Percentiles rank a stretch among this genome's conserved stretches.
Evolutionary conservation across 2,797 vertebrate genomes (phyloP).

Genomic region (Furcifer pardalis): DNA sequence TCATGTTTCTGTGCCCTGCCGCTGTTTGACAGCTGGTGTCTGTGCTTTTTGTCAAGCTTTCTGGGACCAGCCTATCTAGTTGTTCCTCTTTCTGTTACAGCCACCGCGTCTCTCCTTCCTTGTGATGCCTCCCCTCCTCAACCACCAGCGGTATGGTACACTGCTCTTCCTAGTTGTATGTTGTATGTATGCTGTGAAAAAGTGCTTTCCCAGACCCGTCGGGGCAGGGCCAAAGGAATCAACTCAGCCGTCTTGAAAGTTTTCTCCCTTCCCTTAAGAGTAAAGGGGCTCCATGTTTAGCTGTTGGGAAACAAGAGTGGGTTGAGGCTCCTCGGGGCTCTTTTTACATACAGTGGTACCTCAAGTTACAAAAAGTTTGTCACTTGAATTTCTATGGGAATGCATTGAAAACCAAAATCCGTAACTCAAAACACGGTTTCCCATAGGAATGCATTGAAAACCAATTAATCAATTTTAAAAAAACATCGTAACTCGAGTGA

Average conservation of each 20-base stretch:
- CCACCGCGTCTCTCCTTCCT: not conserved
- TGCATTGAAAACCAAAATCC: too few relatives aligned
- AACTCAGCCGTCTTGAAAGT: conserved; percentile 7
- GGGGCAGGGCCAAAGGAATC: not conserved
- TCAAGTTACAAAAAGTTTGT: too few relatives aligned
- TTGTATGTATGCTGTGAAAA: conserved; percentile 3
- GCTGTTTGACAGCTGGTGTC: not conserved
- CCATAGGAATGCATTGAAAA: too few relatives aligned
- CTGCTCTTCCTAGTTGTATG: not conserved
- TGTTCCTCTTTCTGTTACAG: not conserved
- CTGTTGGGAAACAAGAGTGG: too few relatives aligned
- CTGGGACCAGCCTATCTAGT: not conserved
- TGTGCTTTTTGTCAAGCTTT: not conserved
- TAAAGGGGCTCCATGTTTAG: not conserved
- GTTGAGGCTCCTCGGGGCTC: too few relatives aligned
- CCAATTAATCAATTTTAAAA: too few relatives aligned
- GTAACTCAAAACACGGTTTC: too few relatives aligned
- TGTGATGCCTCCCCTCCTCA: too few relatives aligned
- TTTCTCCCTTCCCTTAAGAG: not conserved
- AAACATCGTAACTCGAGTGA: too few relatives aligned
- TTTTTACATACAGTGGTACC: too few relatives aligned
- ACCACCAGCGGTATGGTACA: not conserved
- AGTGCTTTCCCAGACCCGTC: not conserved
- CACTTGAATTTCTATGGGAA: too few relatives aligned
- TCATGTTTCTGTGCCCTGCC: not conserved